These are phyloP conservation scores for Ceuthmochares aereus DNA, from an alignment of 2,113 vertebrate species.

Conservation along the genomic window DNA sequence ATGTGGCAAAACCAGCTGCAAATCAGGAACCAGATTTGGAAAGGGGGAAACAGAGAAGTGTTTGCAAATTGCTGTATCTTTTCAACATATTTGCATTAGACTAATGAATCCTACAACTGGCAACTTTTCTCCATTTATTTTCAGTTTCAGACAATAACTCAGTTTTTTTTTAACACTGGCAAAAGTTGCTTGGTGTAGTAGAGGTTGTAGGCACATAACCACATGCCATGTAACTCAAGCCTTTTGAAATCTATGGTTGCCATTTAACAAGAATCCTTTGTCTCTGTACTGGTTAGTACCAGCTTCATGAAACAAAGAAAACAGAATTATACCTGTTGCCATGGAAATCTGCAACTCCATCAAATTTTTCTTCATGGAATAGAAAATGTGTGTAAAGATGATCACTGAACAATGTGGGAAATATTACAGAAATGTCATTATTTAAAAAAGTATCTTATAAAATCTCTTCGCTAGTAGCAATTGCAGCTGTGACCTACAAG, in stretches of 20 bases:
- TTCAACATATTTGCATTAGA: background rate
- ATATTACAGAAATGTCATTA: background rate
- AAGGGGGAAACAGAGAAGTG: background rate
- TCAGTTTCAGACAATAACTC: background rate
- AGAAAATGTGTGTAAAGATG: background rate
- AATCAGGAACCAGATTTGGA: background rate
- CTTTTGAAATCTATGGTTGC: background rate
- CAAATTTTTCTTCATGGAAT: background rate
- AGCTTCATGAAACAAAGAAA: conserved; percentile 13
- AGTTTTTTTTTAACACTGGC: background rate
- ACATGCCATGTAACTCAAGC: background rate
- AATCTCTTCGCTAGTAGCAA: background rate
- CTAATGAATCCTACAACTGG: background rate
- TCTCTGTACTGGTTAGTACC: background rate
- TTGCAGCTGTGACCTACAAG: background rate
- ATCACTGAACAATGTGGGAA: background rate
- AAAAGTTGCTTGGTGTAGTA: background rate
- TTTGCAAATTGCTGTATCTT: background rate
- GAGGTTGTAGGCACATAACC: background rate
- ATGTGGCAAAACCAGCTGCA: background rate
- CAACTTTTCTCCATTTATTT: background rate
- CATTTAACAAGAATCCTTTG: background rate
- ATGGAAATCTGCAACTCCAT: background rate
- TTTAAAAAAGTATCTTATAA: background rate
- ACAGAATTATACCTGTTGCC: conserved; percentile 20